Conservation (phyloP, 1,140 invertebrate genomes). For the Platorchestia sp. region DNA sequence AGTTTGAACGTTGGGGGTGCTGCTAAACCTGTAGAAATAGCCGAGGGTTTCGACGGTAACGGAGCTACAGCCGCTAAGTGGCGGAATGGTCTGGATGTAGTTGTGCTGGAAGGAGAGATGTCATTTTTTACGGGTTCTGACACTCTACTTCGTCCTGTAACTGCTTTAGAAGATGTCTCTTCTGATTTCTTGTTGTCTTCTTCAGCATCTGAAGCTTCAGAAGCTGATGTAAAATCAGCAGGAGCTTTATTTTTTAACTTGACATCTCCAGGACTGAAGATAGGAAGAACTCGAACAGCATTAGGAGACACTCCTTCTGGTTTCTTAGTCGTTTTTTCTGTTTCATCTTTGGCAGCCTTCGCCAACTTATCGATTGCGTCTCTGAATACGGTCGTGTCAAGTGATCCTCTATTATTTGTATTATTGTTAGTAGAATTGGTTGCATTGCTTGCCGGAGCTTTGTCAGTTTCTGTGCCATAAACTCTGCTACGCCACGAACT, state of each 20-base stretch:
- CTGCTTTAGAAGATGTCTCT: not conserved
- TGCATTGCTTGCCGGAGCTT: slow-evolving; percentile 26
- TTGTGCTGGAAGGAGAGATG: slow-evolving; percentile 46
- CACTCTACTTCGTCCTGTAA: not conserved
- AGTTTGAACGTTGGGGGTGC: slow-evolving; percentile 44
- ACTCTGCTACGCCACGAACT: slow-evolving; percentile 61
- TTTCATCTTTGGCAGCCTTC: slow-evolving; percentile 59
- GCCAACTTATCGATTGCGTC: slow-evolving; percentile 61
- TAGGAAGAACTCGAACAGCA: slow-evolving; percentile 59
- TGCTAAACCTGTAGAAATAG: not conserved
- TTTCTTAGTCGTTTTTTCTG: slow-evolving; percentile 43
- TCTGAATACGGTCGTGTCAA: slow-evolving; percentile 22
- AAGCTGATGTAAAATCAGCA: slow-evolving; percentile 66
- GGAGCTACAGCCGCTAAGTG: slow-evolving; percentile 59
- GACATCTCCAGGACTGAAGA: slow-evolving; percentile 48
- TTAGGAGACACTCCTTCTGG: slow-evolving; percentile 58
- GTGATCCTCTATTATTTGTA: slow-evolving; percentile 33
- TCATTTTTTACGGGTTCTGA: not conserved
- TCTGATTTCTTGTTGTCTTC: slow-evolving; percentile 32
- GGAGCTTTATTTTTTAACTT: slow-evolving; percentile 64
- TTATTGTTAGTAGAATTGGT: slow-evolving; percentile 55
- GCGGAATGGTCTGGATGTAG: slow-evolving; percentile 56
- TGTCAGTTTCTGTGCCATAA: slow-evolving; percentile 56
- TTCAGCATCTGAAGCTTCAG: slow-evolving; percentile 63
- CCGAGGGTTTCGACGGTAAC: not conserved